phyloP scores from a whole-genome alignment of 1,140 invertebrate species.

The Penaeus japonicus region DNA sequence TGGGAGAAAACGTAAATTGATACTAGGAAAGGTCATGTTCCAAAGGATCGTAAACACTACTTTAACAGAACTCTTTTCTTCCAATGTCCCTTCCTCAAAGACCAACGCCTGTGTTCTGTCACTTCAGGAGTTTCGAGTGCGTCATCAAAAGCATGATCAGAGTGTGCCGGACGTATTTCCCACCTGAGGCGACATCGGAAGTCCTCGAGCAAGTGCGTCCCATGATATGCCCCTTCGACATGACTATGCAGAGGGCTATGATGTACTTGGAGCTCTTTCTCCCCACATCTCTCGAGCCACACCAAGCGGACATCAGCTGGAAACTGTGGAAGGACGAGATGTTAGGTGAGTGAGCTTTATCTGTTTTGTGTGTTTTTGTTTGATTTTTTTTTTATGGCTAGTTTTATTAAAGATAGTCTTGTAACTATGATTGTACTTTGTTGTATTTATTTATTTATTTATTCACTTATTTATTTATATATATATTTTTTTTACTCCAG shows the following conservation, averaged over 20 bases:
- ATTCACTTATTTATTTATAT: no score
- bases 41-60: no score
- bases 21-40: no score
- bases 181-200: conserved; percentile 79
- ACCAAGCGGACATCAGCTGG: conserved; percentile 38
- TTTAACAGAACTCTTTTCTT: no score
- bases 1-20: no score
- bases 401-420: no score
- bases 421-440: no score
- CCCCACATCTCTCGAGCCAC: conserved; percentile 68
- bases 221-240: conserved; percentile 76
- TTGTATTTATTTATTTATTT: no score
- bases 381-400: background rate
- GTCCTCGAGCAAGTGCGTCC: conserved; percentile 87
- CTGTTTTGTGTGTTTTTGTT: background rate
- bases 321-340: conserved; percentile 49
- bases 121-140: conserved; percentile 40
- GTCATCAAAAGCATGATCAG: conserved; percentile 43
- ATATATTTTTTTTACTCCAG: no score
- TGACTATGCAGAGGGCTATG: conserved; percentile 71
- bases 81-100: no score
- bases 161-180: conserved; percentile 67
- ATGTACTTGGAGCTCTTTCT: conserved; percentile 78
- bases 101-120: background rate
- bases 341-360: background rate